Evolutionary conservation across 2,113 vertebrate species (phyloP).

Genomic region (Sinosuthora webbiana): DNA sequence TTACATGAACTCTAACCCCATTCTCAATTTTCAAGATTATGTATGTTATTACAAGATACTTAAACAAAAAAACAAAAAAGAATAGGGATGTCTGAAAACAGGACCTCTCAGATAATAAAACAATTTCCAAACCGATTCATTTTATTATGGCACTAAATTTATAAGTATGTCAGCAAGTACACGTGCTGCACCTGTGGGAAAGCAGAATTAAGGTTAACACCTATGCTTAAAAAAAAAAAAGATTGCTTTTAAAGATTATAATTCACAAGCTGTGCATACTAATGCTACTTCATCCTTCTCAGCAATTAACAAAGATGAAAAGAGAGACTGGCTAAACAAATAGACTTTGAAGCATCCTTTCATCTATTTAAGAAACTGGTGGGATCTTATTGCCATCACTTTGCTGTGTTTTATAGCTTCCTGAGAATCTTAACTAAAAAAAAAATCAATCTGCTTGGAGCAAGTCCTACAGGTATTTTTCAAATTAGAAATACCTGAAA

Average conservation of each 20-base stretch:
- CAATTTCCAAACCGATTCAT: background rate
- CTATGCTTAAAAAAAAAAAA: conserved; percentile 16
- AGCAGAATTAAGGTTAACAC: background rate
- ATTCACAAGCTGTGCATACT: background rate
- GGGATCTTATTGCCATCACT: conserved; percentile 15
- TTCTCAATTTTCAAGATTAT: background rate
- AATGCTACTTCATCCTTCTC: conserved; percentile 24
- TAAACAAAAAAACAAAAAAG: background rate
- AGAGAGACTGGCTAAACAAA: conserved; percentile 54
- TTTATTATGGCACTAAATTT: background rate
- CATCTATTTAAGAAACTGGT: conserved; percentile 43
- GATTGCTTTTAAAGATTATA: background rate
- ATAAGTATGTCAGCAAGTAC: background rate
- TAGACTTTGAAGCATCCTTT: conserved; percentile 64
- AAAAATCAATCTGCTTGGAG: conserved; percentile 16
- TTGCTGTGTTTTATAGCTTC: conserved; percentile 46
- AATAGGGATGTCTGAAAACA: background rate
- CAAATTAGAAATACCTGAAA: conserved; percentile 53
- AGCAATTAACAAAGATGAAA: conserved; percentile 63
- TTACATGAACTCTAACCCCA: background rate
- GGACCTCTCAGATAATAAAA: background rate
- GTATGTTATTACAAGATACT: background rate
- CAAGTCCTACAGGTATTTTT: conserved; percentile 46
- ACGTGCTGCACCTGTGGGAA: background rate
- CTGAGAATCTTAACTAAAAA: background rate